Base-by-base conservation (phyloP, 1,140 invertebrate genomes). In the Venustaconcha ellipsiformis region DNA sequence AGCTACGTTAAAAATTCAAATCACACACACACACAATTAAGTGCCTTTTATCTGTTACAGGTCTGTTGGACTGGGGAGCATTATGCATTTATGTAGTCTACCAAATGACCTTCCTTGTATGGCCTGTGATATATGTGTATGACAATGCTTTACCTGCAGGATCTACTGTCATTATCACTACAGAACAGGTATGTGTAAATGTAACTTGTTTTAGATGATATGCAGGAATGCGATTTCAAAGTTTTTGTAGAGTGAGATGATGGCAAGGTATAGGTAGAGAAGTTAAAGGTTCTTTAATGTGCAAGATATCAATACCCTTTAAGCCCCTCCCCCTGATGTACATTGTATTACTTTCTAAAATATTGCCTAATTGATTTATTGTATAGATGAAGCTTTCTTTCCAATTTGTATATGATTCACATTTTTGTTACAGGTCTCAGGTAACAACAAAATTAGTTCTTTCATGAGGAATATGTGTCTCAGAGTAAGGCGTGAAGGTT, bases 141-240 rank as follows among this genome's bases (percentile, higher is more conserved):
- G 81, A 91, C 17, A 84, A 92, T 69, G 76, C 92, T 13, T 83
- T 95, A 14, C 92, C 93, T 8, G 92, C 93, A 20, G 93, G 83
- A 2, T 90, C 89, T 60, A 81, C 84, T 26, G 76, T 89, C 17
- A 86, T 92, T 13, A 90, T 93, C 11, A 82, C 84, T 30, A 80
- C 81, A 37, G 89, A 90, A 82, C 89, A 90, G 87, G 88, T 89
- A 65, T 64, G 77, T 26, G 2, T n/a, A 13, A 18, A 37, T 13
- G 63, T 18, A 23, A n/a, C 20, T 4, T 20, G 17, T 65, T 14
- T 15, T 17, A 65, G 37, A 17, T n/a, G 17, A 17, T 48, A 30
- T 30, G 26, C 26, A 30, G 26, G 26, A 30, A 30, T 30, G 26
- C 2, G 26, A 30, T 30, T 1, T 2, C 26, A 30, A 4, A 30